Evolutionary conservation across 2,113 vertebrate genomes (phyloP).

Genomic region (Gymnarchus niloticus): DNA sequence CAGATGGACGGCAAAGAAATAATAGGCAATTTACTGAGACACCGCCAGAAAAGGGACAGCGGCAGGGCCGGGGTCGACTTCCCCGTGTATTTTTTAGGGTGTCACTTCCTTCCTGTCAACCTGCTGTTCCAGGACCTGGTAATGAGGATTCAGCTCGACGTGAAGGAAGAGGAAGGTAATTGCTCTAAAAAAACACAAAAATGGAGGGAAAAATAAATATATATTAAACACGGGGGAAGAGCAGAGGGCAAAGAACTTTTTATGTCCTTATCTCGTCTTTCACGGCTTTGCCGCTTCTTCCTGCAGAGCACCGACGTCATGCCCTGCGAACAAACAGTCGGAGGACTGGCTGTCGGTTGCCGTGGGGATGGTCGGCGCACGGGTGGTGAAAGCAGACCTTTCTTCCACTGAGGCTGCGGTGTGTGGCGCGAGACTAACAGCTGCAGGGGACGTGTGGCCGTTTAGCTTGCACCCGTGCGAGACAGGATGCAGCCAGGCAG

Average conservation of each 20-base stretch:
- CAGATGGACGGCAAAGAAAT: conserved; percentile 30
- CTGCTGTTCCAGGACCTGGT: conserved; percentile 28
- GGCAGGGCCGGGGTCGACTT: conserved; percentile 32
- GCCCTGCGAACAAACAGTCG: background rate
- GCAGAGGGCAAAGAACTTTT: background rate
- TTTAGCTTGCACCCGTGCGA: background rate
- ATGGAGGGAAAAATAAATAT: conserved; percentile 35
- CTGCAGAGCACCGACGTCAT: background rate
- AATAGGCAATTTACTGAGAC: conserved; percentile 48
- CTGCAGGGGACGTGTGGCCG: background rate
- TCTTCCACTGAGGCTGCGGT: background rate
- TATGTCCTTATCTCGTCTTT: background rate
- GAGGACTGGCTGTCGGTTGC: background rate
- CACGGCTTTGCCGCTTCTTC: background rate
- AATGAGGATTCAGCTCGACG: conserved; percentile 34
- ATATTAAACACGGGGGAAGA: conserved; percentile 27
- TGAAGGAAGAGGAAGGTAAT: conserved; percentile 30
- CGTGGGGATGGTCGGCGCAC: background rate
- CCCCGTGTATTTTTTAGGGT: conserved; percentile 23
- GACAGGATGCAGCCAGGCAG: background rate
- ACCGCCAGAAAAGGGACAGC: background rate
- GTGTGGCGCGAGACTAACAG: background rate
- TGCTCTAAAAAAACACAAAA: conserved; percentile 34
- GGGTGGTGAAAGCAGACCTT: background rate
- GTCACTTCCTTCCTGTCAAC: conserved; percentile 27